Base-by-base conservation (phyloP, 1,140 invertebrate species). In the Nautilus pompilius region DNA sequence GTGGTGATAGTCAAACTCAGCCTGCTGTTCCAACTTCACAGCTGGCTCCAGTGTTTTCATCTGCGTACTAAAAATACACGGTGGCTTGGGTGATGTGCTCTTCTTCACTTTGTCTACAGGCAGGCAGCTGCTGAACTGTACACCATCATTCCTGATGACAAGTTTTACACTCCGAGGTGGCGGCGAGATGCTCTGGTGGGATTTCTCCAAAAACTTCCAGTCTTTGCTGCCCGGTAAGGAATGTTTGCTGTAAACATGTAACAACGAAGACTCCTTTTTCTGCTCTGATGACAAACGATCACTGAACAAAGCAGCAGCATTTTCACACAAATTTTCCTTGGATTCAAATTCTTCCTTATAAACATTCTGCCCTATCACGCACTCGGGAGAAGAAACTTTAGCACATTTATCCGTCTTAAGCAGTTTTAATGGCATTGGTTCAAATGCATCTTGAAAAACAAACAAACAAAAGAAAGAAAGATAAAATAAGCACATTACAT, bases 91-190 rank as follows among this genome's bases (percentile, higher is more conserved):
- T 17, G 49, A 53, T 28, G 26, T 53, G 15, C 29, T 28, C 29
- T 53, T 53, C 26, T 53, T 53, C 20, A 53, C 49, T 28, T 53
- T 53, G n/a, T n/a, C n/a, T 0, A 53, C 20, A 2, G 66, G 60
- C 33, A 73, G 64, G 6, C 62, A 63, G 65, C 75, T 77, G 22
- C 65, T 70, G 36, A 72, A 73, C n/a, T 70, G 69, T 41, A 68
- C 61, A n/a, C 75, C 73, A 61, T 75, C 69, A 53, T 68, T 71
- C 36, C 71, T 66, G 13, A 77, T 77, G 6, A 77, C 69, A 32
- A 77, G 63, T 65, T 74, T 77, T 15, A 72, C 56, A 57, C 65
- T 63, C 29, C 58, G 65, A 10, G 67, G 65, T 28, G 65, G 48
- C n/a, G 66, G 67, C n/a, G n/a, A n/a, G n/a, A n/a, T n/a, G n/a